Conservation (phyloP, 1,140 invertebrate genomes). For the Dufourea novaeangliae region DNA sequence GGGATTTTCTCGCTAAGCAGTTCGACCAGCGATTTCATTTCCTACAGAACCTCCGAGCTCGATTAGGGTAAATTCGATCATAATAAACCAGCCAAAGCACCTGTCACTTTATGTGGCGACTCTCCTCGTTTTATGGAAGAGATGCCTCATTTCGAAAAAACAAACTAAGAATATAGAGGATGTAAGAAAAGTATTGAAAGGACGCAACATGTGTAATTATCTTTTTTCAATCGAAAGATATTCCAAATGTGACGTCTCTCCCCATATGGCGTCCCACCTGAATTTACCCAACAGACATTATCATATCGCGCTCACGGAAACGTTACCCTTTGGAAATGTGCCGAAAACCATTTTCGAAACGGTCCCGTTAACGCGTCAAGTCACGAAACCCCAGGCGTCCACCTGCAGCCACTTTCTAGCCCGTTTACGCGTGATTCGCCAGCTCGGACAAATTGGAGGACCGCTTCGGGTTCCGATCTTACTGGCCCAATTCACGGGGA, state of each 20-base stretch:
- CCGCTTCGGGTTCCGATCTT: neutral
- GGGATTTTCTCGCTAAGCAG: neutral
- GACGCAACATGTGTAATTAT: too few relatives aligned
- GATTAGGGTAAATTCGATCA: too few relatives aligned
- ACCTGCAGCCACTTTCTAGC: slow-evolving; percentile 46
- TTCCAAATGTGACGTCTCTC: too few relatives aligned
- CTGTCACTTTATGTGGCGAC: too few relatives aligned
- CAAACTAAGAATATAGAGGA: too few relatives aligned
- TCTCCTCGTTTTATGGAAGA: too few relatives aligned
- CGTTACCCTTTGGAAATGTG: slow-evolving; percentile 6
- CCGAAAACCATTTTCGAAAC: neutral
- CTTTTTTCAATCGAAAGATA: too few relatives aligned
- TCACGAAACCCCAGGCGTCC: slow-evolving; percentile 35
- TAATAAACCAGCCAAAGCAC: too few relatives aligned
- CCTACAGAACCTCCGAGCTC: too few relatives aligned
- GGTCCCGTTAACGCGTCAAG: slow-evolving; percentile 23
- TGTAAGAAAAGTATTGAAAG: too few relatives aligned
- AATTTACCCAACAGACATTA: slow-evolving; percentile 24
- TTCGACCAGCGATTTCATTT: neutral
- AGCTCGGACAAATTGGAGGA: neutral
- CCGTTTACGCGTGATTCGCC: slow-evolving; percentile 22
- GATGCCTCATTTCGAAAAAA: too few relatives aligned
- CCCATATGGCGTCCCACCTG: neutral
- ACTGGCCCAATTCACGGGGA: neutral
- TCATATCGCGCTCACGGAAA: neutral